phyloP scores from a whole-genome alignment of 2,113 vertebrate species.

The Climacteris rufus region DNA sequence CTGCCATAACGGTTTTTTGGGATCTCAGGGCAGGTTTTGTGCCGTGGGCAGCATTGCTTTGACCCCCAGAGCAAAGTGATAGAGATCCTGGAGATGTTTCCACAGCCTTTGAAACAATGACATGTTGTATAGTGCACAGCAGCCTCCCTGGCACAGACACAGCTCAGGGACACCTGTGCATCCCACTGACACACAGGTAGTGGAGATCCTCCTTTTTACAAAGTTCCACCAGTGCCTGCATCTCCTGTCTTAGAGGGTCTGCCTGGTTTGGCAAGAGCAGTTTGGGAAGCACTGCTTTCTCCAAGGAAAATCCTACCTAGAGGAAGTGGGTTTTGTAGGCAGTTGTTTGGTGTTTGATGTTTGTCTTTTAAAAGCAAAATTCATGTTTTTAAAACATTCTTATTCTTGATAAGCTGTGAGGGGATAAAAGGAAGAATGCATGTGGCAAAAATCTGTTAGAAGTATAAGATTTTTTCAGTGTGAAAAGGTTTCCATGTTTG shows the following conservation, averaged over 20 bases:
- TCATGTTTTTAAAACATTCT: not conserved
- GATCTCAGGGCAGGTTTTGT: not conserved
- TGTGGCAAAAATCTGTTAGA: not conserved
- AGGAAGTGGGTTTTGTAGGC: not conserved
- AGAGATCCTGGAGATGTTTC: not conserved
- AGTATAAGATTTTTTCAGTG: not conserved
- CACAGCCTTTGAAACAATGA: not conserved
- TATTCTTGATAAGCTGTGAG: not conserved
- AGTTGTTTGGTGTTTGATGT: not conserved
- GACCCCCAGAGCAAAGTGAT: not conserved
- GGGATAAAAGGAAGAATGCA: not conserved
- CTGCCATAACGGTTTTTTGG: not conserved
- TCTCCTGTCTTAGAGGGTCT: too few species aligned
- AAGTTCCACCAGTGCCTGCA: not conserved
- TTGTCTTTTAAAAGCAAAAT: not conserved
- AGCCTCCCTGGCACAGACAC: not conserved
- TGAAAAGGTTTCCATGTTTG: not conserved
- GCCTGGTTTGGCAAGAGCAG: not conserved
- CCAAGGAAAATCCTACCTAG: not conserved
- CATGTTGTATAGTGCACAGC: not conserved
- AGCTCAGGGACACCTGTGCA: too few species aligned
- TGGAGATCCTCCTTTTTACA: not conserved
- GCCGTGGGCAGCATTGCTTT: not conserved
- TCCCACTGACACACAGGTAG: rapidly evolving
- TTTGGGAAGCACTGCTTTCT: not conserved